phyloP scores from a whole-genome alignment of 2,113 vertebrate species.

The Smithornis capensis region DNA sequence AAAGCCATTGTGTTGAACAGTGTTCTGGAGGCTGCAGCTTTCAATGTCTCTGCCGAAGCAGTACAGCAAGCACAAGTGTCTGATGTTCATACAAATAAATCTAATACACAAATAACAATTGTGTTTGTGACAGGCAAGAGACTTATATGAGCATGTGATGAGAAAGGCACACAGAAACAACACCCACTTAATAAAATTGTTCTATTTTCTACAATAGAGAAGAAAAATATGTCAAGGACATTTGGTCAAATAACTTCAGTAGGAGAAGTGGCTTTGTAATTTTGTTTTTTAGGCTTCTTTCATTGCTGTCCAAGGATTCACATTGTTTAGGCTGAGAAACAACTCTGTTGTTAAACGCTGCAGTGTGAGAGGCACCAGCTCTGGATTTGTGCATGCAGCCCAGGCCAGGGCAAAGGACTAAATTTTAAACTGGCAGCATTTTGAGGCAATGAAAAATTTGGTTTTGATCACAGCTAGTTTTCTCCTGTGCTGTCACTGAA shows the following conservation, averaged over 20 bases:
- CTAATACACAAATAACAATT: background rate
- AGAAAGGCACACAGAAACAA: background rate
- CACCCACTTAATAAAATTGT: background rate
- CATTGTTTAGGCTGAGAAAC: background rate
- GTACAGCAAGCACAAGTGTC: background rate
- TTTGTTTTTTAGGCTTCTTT: accelerated
- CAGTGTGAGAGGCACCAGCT: background rate
- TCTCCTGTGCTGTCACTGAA: background rate
- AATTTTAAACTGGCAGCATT: background rate
- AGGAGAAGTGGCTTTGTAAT: background rate
- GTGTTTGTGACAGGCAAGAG: background rate
- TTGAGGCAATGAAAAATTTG: background rate
- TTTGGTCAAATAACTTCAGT: background rate
- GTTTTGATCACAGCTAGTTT: background rate
- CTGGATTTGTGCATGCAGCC: background rate
- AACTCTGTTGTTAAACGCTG: background rate
- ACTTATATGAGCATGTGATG: background rate
- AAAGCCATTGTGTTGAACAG: conserved; percentile 3
- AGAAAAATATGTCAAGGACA: background rate
- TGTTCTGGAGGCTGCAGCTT: background rate
- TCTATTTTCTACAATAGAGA: background rate
- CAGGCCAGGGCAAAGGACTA: background rate
- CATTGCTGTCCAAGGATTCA: background rate
- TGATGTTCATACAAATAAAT: conserved; percentile 1
- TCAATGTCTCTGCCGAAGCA: background rate